phyloP scores from a whole-genome alignment of 2,888 invertebrate genomes.

The Proisotoma minuta region DNA sequence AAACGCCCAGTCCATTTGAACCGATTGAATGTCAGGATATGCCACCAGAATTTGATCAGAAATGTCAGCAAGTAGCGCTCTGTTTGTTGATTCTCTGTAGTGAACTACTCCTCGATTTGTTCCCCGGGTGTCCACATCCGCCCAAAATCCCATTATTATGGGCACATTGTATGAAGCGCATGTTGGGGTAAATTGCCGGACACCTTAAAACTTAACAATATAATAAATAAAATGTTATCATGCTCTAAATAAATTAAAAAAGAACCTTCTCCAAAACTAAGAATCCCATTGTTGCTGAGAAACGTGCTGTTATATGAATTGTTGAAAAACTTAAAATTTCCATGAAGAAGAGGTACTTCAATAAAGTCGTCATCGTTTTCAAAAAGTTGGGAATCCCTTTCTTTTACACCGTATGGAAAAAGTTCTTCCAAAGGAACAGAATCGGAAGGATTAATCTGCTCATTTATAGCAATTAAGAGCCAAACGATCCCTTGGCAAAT shows the following conservation, averaged over 20 bases:
- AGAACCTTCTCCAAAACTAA: background rate
- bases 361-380: background rate
- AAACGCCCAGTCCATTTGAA: constrained; percentile 14
- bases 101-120: background rate
- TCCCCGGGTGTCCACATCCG: constrained; percentile 1
- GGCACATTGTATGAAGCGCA: constrained; percentile 12
- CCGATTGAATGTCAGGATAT: constrained; percentile 16
- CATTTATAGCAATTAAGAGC: too few species aligned
- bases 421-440: too few species aligned
- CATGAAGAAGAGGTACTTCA: background rate
- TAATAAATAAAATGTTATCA: background rate
- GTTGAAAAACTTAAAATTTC: background rate
- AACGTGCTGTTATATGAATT: background rate
- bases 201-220: constrained; percentile 5
- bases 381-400: background rate
- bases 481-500: too few species aligned
- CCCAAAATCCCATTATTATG: constrained; percentile 25
- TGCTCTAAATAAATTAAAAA: too few species aligned
- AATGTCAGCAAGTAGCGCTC: constrained; percentile 4
- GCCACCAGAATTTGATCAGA: constrained; percentile 14
- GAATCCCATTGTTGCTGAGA: background rate
- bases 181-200: background rate
- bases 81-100: constrained; percentile 11
- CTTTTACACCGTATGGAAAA: background rate
- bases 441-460: too few species aligned